Evolutionary conservation across 2,113 vertebrate genomes (phyloP), one percentile per base, ranked within the genome.

Genomic region (Indri indri): DNA sequence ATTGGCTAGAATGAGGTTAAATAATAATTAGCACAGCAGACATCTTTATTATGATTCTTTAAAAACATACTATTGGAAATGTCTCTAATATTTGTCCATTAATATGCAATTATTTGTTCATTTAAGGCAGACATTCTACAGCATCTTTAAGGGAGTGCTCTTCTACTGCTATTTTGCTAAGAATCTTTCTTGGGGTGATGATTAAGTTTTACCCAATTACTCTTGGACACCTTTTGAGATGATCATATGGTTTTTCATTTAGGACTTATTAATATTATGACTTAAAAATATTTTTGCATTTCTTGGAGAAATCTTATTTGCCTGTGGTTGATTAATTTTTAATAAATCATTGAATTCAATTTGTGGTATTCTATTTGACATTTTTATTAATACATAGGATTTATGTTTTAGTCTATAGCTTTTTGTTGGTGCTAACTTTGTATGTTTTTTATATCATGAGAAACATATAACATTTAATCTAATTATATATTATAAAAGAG

Each of bases 1-100:
- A 37, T 91, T 92, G 97, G 90, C 63, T 47, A 59, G 17, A 74
- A 59, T 89, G 32, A 87, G 22, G 17, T 70, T 95, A 80, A 87
- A 20, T 71, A 73, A 40, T 61, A 88, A 88, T 42, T 83, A 68
- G 17, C 12, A 94, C 3, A 71, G 13, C 8, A 88, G n/a, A 27
- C 0, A 61, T 47, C 3, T 12, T 76, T 70, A 88, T 54, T 66
- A 70, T 73, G 27, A 70, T 54, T 30, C 45, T 91, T 71, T 45
- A 92, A 27, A 70, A 80, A 42, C 2, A 18, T 52, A 34, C 8
- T 63, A 65, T 40, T 85, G 6, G 18, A 59, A 74, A 88, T 86
- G 11, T 1, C 12, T 93, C 5, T 66, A 93, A 27, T 66, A 5
- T 2, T 77, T 91, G 3, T 30, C 22, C 11, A 40, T 61, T 88